phyloP scores from a whole-genome alignment of 2,113 vertebrate species.

The Pongo abelii region DNA sequence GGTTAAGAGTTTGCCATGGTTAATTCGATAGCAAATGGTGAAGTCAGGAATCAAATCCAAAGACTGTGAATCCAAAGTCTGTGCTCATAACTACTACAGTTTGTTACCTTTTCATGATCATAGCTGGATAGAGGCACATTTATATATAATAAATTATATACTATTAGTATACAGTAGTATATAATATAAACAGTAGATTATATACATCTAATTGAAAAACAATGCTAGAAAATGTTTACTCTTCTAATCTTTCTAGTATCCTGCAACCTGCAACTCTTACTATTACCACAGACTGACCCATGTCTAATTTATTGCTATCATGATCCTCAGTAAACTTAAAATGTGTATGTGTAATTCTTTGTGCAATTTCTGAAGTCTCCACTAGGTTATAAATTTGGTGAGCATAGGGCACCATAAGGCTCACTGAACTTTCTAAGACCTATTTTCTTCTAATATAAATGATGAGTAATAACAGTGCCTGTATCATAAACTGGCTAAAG shows the following conservation, averaged over 20 bases:
- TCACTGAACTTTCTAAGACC: background rate
- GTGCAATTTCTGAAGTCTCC: background rate
- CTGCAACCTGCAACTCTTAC: background rate
- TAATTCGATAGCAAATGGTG: background rate
- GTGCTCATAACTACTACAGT: background rate
- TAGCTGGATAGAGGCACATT: background rate
- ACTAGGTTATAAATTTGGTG: background rate
- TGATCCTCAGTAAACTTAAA: background rate
- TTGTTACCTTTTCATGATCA: background rate
- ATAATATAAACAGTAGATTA: background rate
- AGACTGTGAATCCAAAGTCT: background rate
- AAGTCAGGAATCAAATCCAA: background rate
- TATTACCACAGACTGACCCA: background rate
- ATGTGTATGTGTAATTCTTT: background rate
- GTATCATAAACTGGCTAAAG: background rate
- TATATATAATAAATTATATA: background rate
- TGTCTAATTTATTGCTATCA: background rate
- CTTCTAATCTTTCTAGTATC: background rate
- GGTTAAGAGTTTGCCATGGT: background rate
- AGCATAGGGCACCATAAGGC: background rate
- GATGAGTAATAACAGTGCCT: background rate
- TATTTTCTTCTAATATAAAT: background rate
- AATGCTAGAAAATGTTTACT: background rate
- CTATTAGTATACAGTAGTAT: background rate
- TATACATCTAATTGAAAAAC: background rate